These are phyloP conservation scores for Colinus virginianus DNA, from an alignment of 2,113 vertebrate species.

Conservation along the genomic window DNA sequence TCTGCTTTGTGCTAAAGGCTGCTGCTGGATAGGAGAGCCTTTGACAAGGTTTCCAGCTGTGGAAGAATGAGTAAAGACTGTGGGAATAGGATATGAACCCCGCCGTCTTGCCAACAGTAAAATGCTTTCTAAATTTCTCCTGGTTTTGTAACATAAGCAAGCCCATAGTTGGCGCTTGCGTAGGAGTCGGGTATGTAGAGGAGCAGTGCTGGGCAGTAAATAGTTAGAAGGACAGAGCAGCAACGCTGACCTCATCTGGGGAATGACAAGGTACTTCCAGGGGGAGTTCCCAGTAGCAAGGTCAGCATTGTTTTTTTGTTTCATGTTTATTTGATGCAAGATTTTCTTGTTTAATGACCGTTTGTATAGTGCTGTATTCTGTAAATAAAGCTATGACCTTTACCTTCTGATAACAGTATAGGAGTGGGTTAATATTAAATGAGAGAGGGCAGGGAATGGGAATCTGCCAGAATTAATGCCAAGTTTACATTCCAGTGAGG, in stretches of 20 bases:
- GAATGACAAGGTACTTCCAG: not conserved
- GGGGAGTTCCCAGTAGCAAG: conserved; percentile 14
- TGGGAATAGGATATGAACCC: conserved; percentile 69
- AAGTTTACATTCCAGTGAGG: conserved; percentile 75
- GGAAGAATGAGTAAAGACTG: conserved; percentile 70
- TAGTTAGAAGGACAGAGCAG: conserved; percentile 28
- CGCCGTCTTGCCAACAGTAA: conserved; percentile 28
- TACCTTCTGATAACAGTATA: conserved; percentile 45
- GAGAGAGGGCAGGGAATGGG: conserved; percentile 20
- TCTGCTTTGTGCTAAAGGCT: conserved; percentile 57
- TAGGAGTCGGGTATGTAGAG: not conserved
- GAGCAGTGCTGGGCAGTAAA: conserved; percentile 7
- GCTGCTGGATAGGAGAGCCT: conserved; percentile 37
- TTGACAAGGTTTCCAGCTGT: conserved; percentile 73
- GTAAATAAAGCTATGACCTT: conserved; percentile 69
- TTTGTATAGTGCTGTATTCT: conserved; percentile 47
- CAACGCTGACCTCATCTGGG: conserved; percentile 9
- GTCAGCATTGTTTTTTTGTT: conserved; percentile 39
- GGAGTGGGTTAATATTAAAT: conserved; percentile 62
- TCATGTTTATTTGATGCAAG: conserved; percentile 33
- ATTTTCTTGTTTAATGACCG: conserved; percentile 16
- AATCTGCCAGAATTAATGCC: conserved; percentile 59
- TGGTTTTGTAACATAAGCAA: conserved; percentile 30
- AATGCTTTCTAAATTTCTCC: conserved; percentile 60
- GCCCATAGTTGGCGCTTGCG: not conserved